A percentile compares a stretch with the other conserved stretches of the same genome.
These are phyloP conservation scores for Mus caroli DNA, from an alignment of 2,797 vertebrate species.

Conservation along the genomic window DNA sequence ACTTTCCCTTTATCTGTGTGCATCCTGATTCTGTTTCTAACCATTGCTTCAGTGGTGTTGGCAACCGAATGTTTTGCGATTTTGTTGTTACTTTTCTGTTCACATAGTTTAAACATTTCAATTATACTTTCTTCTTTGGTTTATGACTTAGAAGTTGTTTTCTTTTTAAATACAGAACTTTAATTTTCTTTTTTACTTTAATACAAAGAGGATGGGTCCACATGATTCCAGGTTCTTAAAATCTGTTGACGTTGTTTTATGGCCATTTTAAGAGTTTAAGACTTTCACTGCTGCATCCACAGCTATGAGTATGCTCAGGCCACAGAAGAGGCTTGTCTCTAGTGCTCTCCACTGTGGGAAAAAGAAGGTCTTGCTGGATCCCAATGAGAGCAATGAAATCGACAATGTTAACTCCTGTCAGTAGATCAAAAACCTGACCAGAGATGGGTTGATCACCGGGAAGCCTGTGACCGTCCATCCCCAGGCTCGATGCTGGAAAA, in stretches of 20 bases:
- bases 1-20: background rate
- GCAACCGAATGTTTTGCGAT: background rate
- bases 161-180: background rate
- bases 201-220: background rate
- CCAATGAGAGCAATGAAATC: slow-evolving; percentile 95
- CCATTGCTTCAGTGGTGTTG: background rate
- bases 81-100: slow-evolving; percentile 12
- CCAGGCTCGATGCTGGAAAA: slow-evolving; percentile 97
- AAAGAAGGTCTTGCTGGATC: slow-evolving; percentile 99
- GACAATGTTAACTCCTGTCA: slow-evolving; percentile 93
- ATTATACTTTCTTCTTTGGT: slow-evolving; percentile 36
- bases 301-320: slow-evolving; percentile 95
- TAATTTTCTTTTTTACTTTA: background rate
- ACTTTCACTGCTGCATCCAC: too few relatives aligned
- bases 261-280: background rate
- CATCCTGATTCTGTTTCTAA: background rate
- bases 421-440: slow-evolving; percentile 98
- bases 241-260: background rate
- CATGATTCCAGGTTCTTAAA: background rate
- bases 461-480: slow-evolving; percentile 99
- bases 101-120: background rate
- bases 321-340: slow-evolving; percentile 98
- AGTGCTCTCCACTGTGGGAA: slow-evolving; percentile 98
- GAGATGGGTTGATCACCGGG: slow-evolving; percentile 98
- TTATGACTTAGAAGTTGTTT: background rate